phyloP scores from a whole-genome alignment of 2,888 invertebrate genomes.

The Xanthia icteritia region DNA sequence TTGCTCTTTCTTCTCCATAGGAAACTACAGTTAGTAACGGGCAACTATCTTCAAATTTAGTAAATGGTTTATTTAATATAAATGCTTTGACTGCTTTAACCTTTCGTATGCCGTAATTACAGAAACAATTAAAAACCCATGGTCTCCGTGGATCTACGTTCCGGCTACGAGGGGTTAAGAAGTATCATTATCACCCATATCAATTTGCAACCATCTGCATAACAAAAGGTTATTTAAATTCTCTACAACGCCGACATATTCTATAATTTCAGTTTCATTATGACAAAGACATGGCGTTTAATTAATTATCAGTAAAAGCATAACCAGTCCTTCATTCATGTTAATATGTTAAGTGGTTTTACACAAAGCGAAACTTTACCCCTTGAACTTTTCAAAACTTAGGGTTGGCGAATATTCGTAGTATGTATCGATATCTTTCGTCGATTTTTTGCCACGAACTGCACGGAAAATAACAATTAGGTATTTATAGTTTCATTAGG shows the following conservation, averaged over 20 bases:
- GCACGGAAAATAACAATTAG: not conserved
- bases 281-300: slow-evolving; percentile 7
- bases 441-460: not conserved
- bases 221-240: not conserved
- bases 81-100: not conserved
- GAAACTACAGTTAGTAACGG: not conserved
- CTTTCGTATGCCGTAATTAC: too few species aligned
- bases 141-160: too few species aligned
- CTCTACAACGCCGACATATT: not conserved
- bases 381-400: not conserved
- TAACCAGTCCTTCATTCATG: slow-evolving; percentile 11
- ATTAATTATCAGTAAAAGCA: slow-evolving; percentile 20
- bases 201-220: not conserved
- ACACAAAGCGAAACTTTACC: slow-evolving; percentile 11
- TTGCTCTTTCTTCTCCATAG: not conserved
- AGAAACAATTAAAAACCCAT: too few species aligned
- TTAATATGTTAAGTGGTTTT: slow-evolving; percentile 34
- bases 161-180: too few species aligned
- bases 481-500: not conserved
- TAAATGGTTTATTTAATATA: not conserved
- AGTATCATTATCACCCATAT: not conserved
- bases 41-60: not conserved
- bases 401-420: slow-evolving; percentile 2
- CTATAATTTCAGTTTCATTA: not conserved
- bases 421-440: not conserved